Evolutionary conservation across 2,888 invertebrate genomes (phyloP).

Genomic region (Coelopa pilipes): DNA sequence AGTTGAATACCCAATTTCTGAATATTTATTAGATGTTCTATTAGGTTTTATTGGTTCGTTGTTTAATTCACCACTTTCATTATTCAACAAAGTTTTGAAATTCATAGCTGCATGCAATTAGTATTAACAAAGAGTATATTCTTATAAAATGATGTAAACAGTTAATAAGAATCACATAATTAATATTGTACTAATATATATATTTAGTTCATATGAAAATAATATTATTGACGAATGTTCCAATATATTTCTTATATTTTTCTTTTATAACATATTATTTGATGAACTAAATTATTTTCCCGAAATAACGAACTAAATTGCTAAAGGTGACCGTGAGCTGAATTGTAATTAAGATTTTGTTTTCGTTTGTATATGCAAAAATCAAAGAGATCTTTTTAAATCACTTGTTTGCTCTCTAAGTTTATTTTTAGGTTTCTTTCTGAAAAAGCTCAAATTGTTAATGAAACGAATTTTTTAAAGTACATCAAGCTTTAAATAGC

Average conservation of each 20-base stretch:
- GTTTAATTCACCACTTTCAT: slow-evolving; percentile 37
- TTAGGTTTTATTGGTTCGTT: slow-evolving; percentile 41
- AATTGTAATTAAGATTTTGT: slow-evolving; percentile 53
- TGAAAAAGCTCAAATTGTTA: slow-evolving; percentile 55
- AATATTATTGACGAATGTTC: too few species aligned
- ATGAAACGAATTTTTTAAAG: slow-evolving; percentile 49
- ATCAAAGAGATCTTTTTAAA: slow-evolving; percentile 37
- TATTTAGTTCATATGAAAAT: too few species aligned
- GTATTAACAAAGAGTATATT: too few species aligned
- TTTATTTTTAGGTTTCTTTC: slow-evolving; percentile 54
- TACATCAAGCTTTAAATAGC: slow-evolving; percentile 48
- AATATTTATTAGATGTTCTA: not conserved
- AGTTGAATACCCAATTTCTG: slow-evolving; percentile 45
- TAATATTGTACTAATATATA: too few species aligned
- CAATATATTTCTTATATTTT: too few species aligned
- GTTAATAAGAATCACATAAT: too few species aligned
- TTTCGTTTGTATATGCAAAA: slow-evolving; percentile 41
- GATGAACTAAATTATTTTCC: too few species aligned
- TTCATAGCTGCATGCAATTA: slow-evolving; percentile 48
- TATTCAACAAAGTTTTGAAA: slow-evolving; percentile 49
- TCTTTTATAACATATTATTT: too few species aligned
- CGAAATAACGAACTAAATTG: slow-evolving; percentile 38
- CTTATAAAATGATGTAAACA: too few species aligned
- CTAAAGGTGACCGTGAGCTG: slow-evolving; percentile 59
- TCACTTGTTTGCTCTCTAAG: slow-evolving; percentile 43